Base-by-base conservation (phyloP, 2,113 vertebrate genomes). In the Hydrolagus affinis region DNA sequence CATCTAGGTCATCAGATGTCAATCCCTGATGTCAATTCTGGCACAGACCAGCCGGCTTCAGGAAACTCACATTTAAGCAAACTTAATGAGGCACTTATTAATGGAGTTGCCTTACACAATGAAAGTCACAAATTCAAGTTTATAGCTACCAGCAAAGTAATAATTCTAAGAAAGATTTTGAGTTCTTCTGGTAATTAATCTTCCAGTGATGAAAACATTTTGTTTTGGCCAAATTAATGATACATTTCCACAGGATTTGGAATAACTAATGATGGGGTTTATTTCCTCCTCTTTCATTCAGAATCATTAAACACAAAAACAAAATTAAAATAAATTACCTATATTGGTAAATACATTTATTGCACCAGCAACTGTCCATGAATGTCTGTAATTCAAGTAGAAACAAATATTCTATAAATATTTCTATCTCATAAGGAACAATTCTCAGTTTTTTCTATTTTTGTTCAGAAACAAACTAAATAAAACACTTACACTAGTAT, bases 361-460 rank as follows among this genome's bases (percentile, higher is more conserved):
- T 83, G 78, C 59, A 83, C 25, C 62, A 68, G 62, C 60, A 68
- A 75, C 32, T 30, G n/a, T 21, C 78, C 62, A 44, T 44, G 44
- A 44, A 44, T 68, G 62, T 28, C 25, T 11, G 17, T 25, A 17
- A 2, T 68, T 83, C 25, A 83, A 83, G 78, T 32, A 32, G 30
- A 64, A 83, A 83, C 60, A 83, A 83, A 83, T 32, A 44, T 44
- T 1, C 32, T 64, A 64, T 80, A 64, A 75, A 56, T n/a, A 10
- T 66, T 66, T 32, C 19, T 44, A 44, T 83, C 66, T 66, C 25
- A 83, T 66, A 66, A 66, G 28, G 76, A 83, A 56, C 78, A 83
- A 83, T 66, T 32, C 25, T 64, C 28, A 11, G 62, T 32, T 62
- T 83, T 83, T 64, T n/a, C n/a, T 80, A 80, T 30, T 80, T 77